These are phyloP conservation scores for Scaptomyza cyrtandrae DNA, from an alignment of 2,888 invertebrate genomes.

Conservation along the genomic window DNA sequence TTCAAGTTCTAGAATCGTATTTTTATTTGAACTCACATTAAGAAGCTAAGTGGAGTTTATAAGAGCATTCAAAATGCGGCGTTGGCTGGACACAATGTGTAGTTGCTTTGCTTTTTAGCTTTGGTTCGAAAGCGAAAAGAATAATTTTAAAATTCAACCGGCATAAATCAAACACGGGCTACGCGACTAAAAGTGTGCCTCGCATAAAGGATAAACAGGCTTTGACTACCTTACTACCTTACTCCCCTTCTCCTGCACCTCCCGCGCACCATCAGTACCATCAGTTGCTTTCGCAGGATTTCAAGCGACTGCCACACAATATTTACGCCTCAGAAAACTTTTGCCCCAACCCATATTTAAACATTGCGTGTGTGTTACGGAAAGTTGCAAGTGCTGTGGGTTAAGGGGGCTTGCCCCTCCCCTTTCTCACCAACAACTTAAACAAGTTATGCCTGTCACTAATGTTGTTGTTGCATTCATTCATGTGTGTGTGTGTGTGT, in stretches of 20 bases:
- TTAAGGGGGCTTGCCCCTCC: too few relatives aligned
- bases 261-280: neutral
- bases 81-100: neutral
- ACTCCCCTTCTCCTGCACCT: neutral
- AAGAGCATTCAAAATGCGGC: constrained; percentile 11
- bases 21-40: neutral
- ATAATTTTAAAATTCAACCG: constrained; percentile 79
- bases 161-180: constrained; percentile 77
- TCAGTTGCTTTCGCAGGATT: constrained; percentile 20
- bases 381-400: neutral
- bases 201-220: constrained; percentile 73
- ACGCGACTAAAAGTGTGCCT: constrained; percentile 62
- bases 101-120: constrained; percentile 12
- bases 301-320: constrained; percentile 68
- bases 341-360: constrained; percentile 76
- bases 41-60: neutral
- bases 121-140: constrained; percentile 14
- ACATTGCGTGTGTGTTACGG: constrained; percentile 55
- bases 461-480: constrained; percentile 41
- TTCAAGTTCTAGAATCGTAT: too few relatives aligned
- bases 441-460: constrained; percentile 21
- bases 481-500: constrained; percentile 39
- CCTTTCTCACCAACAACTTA: too few relatives aligned
- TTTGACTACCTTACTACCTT: constrained; percentile 1
- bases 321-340: constrained; percentile 77